Evolutionary conservation across 37 sponge, comb jelly and placozoan species (phyloP).

Genomic region (Ephydatia muelleri): DNA sequence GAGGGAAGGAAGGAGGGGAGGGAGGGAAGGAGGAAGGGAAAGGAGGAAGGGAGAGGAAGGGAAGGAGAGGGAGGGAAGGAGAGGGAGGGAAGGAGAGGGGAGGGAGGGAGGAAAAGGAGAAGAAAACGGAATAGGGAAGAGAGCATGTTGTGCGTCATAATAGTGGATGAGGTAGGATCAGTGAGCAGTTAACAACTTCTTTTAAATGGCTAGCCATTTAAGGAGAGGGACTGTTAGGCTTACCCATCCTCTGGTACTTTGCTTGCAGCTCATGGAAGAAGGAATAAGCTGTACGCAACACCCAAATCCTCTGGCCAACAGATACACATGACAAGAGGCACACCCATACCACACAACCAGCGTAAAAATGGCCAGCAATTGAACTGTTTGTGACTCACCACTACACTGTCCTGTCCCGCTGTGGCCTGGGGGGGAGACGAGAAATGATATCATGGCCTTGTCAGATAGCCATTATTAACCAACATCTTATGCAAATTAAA

Average conservation of each 20-base stretch:
- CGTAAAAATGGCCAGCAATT: not conserved
- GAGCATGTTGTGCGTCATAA: not conserved
- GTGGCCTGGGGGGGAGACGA: conserved; percentile 51
- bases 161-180: not conserved
- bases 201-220: not conserved
- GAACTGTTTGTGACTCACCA: conserved; percentile 52
- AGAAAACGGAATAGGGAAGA: not conserved
- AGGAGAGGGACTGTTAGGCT: too few relatives aligned
- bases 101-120: not conserved
- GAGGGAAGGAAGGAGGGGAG: not conserved
- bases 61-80: not conserved
- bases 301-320: conserved; percentile 77
- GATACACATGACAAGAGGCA: not conserved
- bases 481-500: not conserved
- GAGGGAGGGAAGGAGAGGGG: not conserved
- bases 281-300: conserved; percentile 57
- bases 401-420: conserved; percentile 84
- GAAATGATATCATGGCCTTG: not conserved
- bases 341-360: not conserved
- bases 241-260: conserved; percentile 75
- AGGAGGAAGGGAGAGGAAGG: not conserved
- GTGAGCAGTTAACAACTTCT: too few relatives aligned
- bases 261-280: conserved; percentile 82
- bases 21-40: not conserved
- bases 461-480: not conserved